These are phyloP conservation scores for Dryococelus australis DNA, from an alignment of 2,888 invertebrate species.

Conservation along the genomic window DNA sequence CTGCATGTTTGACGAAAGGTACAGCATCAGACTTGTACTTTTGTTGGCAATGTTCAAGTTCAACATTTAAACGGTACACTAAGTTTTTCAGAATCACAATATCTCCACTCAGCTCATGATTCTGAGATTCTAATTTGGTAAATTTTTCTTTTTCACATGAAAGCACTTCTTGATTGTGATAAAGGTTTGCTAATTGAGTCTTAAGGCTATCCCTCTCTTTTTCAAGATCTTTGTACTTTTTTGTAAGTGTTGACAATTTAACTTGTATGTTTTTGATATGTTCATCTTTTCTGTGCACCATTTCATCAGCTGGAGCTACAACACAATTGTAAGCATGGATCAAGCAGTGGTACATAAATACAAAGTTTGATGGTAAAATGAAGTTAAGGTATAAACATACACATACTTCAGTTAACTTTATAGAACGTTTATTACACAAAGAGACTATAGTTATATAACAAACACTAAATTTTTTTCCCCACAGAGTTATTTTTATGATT, in stretches of 20 bases:
- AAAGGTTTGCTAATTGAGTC: conserved; percentile 24
- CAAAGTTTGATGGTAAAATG: no score
- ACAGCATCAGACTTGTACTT: conserved; percentile 57
- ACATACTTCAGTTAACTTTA: background rate
- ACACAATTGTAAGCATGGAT: background rate
- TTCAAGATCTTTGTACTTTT: conserved; percentile 30
- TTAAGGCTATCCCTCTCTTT: conserved; percentile 29
- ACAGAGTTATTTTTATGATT: no score
- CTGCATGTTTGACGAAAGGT: conserved; percentile 17
- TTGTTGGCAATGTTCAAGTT: conserved; percentile 80
- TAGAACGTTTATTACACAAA: no score
- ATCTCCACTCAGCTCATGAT: conserved; percentile 69
- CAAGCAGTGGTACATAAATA: background rate
- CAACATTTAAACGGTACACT: conserved; percentile 78
- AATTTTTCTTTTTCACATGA: background rate
- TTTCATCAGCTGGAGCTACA: conserved; percentile 42
- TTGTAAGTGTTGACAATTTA: conserved; percentile 32
- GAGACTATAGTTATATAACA: no score
- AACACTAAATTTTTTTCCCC: no score
- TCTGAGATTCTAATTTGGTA: conserved; percentile 54
- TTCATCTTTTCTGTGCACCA: conserved; percentile 66
- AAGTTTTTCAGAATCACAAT: conserved; percentile 78
- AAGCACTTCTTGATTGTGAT: background rate
- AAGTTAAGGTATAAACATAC: background rate
- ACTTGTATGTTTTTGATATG: conserved; percentile 68